phyloP scores from a whole-genome alignment of 2,113 vertebrate species.

The Myxocyprinus asiaticus region DNA sequence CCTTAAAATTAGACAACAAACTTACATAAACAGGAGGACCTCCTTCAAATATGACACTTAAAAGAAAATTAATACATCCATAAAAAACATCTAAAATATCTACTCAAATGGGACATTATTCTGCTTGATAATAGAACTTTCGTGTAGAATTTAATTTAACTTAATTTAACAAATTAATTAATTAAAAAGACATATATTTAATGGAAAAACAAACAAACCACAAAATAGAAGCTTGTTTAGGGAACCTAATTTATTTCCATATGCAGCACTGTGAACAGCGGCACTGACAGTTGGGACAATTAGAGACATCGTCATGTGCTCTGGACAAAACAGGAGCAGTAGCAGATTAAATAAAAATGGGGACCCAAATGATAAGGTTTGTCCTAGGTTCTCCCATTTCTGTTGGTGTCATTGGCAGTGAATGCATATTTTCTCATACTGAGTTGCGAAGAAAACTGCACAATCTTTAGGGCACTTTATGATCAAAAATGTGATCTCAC shows the following conservation, averaged over 20 bases:
- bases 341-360: slow-evolving; percentile 1
- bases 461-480: slow-evolving; percentile 80
- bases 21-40: slow-evolving; percentile 34
- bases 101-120: no score
- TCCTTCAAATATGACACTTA: slow-evolving; percentile 41
- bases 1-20: slow-evolving; percentile 43
- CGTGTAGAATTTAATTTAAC: slow-evolving; percentile 16
- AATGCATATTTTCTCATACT: slow-evolving; percentile 62
- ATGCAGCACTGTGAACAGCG: slow-evolving; percentile 43
- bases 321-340: slow-evolving; percentile 1
- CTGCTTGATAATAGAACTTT: neutral
- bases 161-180: neutral
- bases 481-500: slow-evolving; percentile 57
- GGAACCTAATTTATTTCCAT: slow-evolving; percentile 15
- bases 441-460: slow-evolving; percentile 73
- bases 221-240: slow-evolving; percentile 40
- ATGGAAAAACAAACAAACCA: slow-evolving; percentile 25
- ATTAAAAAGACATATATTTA: slow-evolving; percentile 12
- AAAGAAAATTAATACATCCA: slow-evolving; percentile 25
- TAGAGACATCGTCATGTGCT: neutral
- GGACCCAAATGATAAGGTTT: neutral
- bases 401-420: slow-evolving; percentile 62
- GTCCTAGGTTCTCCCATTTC: slow-evolving; percentile 53
- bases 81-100: neutral
- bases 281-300: neutral